A percentile compares a stretch with the other conserved stretches of the same genome.
Conservation (phyloP, 2,797 vertebrate species). For the Chiroxiphia lanceolata region DNA sequence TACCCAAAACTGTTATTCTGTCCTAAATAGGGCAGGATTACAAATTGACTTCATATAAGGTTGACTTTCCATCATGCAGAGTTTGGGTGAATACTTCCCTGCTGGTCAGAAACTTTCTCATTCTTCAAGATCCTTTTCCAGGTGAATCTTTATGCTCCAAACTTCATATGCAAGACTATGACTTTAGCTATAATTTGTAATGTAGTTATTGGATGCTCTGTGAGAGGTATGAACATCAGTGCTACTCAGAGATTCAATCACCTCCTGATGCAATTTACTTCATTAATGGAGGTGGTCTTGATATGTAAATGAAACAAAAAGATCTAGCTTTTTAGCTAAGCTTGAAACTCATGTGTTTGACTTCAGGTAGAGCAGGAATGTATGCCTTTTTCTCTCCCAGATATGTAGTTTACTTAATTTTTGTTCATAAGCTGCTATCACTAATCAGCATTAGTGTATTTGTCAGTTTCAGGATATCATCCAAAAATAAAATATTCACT, state of each 20-base stretch:
- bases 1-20: neutral
- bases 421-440: neutral
- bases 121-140: neutral
- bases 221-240: neutral
- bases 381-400: neutral
- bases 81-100: neutral
- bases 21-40: neutral
- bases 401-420: neutral
- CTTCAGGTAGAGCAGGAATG: neutral
- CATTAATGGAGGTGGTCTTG: neutral
- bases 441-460: neutral
- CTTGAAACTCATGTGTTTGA: neutral
- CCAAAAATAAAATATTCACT: neutral
- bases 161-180: neutral
- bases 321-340: neutral
- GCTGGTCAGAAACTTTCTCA: neutral
- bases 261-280: neutral
- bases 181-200: neutral
- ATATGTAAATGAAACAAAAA: neutral
- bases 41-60: neutral
- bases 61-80: accelerated
- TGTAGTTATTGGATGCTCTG: neutral
- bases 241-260: neutral
- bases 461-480: neutral
- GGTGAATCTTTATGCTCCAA: neutral